phyloP scores from a whole-genome alignment of 2,888 invertebrate genomes.

The Hipparchia semele region DNA sequence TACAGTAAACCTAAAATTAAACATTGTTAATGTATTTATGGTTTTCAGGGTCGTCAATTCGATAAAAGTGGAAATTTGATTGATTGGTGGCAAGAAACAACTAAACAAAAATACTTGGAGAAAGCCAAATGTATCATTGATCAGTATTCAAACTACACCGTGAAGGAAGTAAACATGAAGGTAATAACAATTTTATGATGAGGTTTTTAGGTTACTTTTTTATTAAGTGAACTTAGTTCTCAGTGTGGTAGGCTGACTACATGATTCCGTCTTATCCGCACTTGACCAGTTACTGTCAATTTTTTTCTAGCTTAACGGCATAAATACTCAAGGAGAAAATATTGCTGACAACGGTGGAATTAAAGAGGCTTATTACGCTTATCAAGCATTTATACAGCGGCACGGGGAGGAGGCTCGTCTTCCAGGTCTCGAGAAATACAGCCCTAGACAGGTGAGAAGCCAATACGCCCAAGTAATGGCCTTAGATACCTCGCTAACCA shows the following conservation, averaged over 20 bases:
- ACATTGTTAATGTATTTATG: background rate
- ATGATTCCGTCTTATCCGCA: too few relatives aligned
- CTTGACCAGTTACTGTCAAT: background rate
- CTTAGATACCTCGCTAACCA: too few relatives aligned
- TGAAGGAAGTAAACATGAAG: conserved; percentile 88
- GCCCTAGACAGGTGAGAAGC: conserved; percentile 82
- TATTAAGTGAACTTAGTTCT: too few relatives aligned
- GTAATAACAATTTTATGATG: conserved; percentile 72
- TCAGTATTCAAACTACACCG: conserved; percentile 96
- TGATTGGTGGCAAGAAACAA: conserved; percentile 96
- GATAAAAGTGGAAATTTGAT: conserved; percentile 95
- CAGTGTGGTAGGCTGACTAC: too few relatives aligned
- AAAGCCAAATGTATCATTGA: conserved; percentile 96
- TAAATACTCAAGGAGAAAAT: conserved; percentile 96
- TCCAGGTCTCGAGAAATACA: conserved; percentile 87
- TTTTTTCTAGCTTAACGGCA: conserved; percentile 89
- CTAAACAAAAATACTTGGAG: conserved; percentile 91
- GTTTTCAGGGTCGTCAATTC: conserved; percentile 90
- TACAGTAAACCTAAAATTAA: background rate
- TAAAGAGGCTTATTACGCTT: conserved; percentile 94
- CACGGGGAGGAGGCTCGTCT: conserved; percentile 86
- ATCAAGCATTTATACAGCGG: conserved; percentile 87
- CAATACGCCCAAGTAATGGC: background rate
- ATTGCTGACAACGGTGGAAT: conserved; percentile 98
- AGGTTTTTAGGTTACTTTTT: background rate